phyloP scores from a whole-genome alignment of 2,888 invertebrate genomes.

The Sesamia inferens region DNA sequence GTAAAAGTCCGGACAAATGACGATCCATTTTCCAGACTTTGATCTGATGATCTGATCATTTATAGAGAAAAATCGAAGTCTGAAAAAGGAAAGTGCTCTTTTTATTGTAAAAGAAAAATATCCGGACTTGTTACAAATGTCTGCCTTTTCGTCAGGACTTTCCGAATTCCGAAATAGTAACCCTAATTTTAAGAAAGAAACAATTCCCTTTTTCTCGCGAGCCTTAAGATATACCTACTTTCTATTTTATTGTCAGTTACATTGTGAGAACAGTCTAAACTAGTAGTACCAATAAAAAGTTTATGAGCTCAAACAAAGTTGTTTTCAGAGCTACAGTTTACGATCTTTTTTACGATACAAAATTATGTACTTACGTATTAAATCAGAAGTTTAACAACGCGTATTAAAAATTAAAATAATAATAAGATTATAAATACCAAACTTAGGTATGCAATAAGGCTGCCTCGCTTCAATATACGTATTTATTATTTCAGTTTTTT shows the following conservation, averaged over 20 bases:
- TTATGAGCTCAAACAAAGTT: slow-evolving; percentile 13
- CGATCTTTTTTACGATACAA: slow-evolving; percentile 10
- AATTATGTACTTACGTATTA: slow-evolving; percentile 2
- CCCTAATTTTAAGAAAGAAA: background rate
- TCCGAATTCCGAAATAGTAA: background rate
- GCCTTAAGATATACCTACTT: background rate
- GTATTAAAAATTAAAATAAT: background rate
- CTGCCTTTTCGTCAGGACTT: background rate
- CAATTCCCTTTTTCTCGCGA: background rate
- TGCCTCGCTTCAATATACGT: too few species aligned
- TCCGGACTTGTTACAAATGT: background rate
- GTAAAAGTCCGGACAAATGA: too few species aligned
- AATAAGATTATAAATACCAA: too few species aligned
- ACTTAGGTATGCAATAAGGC: too few species aligned
- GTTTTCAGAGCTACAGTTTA: slow-evolving; percentile 9
- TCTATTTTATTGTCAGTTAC: slow-evolving; percentile 2
- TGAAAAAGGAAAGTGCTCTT: background rate
- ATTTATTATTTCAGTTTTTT: too few species aligned
- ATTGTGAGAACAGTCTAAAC: background rate
- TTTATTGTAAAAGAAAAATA: background rate
- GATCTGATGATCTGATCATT: too few species aligned
- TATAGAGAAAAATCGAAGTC: background rate
- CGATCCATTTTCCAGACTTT: background rate
- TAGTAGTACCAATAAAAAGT: slow-evolving; percentile 15
- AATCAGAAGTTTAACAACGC: background rate